Conservation (phyloP, 2,888 invertebrate genomes). For the Troglohyphantes excavatus region DNA sequence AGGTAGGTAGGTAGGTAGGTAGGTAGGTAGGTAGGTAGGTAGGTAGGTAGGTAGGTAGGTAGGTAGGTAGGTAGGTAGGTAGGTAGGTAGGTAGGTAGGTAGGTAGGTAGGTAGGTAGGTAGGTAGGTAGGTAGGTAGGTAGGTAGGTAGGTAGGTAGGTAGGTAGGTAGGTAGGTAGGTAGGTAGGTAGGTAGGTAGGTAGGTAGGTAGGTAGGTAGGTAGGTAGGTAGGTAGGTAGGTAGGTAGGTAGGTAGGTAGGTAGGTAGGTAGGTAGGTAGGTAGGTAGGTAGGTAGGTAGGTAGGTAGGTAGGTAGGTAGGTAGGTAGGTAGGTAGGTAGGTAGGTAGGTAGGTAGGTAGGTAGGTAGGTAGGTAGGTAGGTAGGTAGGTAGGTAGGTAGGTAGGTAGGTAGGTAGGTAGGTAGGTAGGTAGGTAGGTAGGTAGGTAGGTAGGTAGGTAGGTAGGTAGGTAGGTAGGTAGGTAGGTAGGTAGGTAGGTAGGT, state of each 20-base stretch:
- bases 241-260: too few species aligned
- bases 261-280: too few species aligned
- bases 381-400: neutral
- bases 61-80: neutral
- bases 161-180: conserved; percentile 1
- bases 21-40: neutral
- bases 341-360: too few species aligned
- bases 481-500: too few species aligned
- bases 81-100: neutral
- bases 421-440: too few species aligned
- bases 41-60: neutral
- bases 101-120: conserved; percentile 3
- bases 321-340: neutral
- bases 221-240: too few species aligned
- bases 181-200: neutral
- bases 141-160: conserved; percentile 4
- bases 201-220: too few species aligned
- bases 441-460: neutral
- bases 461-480: neutral
- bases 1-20: neutral
- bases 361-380: neutral
- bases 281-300: too few species aligned
- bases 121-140: neutral
- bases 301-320: neutral
- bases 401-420: neutral